Evolutionary conservation across 2,113 vertebrate species (phyloP).

Genomic region (Hylia prasina): DNA sequence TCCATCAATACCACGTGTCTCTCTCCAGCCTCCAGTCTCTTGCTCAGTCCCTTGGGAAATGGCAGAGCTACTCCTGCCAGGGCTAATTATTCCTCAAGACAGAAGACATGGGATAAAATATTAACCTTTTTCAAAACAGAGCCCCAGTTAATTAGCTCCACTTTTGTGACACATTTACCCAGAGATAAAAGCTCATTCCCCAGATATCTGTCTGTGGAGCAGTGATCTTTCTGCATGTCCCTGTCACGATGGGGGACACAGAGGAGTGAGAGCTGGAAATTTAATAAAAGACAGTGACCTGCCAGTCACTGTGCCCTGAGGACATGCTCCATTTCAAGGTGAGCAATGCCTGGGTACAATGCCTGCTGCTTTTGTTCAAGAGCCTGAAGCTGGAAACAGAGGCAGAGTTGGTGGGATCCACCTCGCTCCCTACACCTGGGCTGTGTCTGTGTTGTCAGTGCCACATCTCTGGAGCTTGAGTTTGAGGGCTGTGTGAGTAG

Average conservation of each 20-base stretch:
- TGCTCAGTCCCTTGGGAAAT: not conserved
- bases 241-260: not conserved
- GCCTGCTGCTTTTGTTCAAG: not conserved
- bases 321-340: not conserved
- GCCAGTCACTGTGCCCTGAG: not conserved
- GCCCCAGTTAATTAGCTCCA: constrained; percentile 44
- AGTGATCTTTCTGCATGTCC: not conserved
- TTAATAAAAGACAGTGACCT: not conserved
- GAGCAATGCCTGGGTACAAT: rapidly evolving
- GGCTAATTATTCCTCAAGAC: constrained; percentile 52
- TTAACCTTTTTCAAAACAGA: constrained; percentile 55
- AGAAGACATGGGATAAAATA: constrained; percentile 58
- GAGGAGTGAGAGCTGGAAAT: not conserved
- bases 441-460: not conserved
- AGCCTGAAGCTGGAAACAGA: not conserved
- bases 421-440: rapidly evolving
- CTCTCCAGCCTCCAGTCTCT: not conserved
- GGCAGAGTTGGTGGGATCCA: not conserved
- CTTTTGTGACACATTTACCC: not conserved
- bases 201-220: not conserved
- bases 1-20: not conserved
- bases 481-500: rapidly evolving
- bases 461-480: not conserved
- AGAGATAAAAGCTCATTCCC: constrained; percentile 8
- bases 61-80: not conserved